Conservation (phyloP, 2,888 invertebrate genomes). For the Eucera pruinosa region DNA sequence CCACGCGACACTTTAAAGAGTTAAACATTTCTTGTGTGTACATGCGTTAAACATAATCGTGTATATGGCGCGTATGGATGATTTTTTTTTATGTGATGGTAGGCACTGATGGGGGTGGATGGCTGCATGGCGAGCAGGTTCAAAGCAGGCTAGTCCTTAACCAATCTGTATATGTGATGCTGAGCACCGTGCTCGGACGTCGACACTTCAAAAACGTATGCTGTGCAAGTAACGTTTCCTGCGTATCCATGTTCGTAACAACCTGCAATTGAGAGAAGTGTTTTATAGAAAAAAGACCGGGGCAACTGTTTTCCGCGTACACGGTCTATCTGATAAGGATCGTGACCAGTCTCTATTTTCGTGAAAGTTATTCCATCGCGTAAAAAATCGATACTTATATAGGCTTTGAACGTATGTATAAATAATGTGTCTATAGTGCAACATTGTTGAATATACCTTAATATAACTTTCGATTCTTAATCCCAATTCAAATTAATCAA, state of each 20-base stretch:
- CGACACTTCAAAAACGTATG: constrained; percentile 99
- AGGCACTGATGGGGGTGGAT: constrained; percentile 85
- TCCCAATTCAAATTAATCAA: too few species aligned
- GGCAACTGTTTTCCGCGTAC: too few species aligned
- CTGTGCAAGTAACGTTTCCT: constrained; percentile 99
- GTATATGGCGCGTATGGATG: constrained; percentile 74
- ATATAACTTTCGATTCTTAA: too few species aligned
- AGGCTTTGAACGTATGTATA: too few species aligned
- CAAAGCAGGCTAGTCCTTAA: constrained; percentile 93
- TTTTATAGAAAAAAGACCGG: too few species aligned
- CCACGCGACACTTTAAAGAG: constrained; percentile 51
- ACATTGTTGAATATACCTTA: too few species aligned
- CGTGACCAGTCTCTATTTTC: too few species aligned
- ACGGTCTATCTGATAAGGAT: too few species aligned
- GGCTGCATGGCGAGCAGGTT: constrained; percentile 84
- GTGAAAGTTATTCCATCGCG: too few species aligned
- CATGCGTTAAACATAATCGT: too few species aligned
- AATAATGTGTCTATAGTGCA: too few species aligned
- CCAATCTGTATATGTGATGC: constrained; percentile 99
- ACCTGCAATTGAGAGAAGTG: constrained; percentile 94
- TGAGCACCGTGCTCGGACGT: constrained; percentile 99
- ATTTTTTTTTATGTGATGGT: constrained; percentile 77
- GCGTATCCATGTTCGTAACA: constrained; percentile 98
- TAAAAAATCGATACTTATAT: too few species aligned
- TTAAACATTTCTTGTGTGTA: constrained; percentile 52